Percentiles rank a stretch among this genome's conserved stretches.
Conservation (phyloP, 2,888 invertebrate species). For the Hedychridium roseum region DNA sequence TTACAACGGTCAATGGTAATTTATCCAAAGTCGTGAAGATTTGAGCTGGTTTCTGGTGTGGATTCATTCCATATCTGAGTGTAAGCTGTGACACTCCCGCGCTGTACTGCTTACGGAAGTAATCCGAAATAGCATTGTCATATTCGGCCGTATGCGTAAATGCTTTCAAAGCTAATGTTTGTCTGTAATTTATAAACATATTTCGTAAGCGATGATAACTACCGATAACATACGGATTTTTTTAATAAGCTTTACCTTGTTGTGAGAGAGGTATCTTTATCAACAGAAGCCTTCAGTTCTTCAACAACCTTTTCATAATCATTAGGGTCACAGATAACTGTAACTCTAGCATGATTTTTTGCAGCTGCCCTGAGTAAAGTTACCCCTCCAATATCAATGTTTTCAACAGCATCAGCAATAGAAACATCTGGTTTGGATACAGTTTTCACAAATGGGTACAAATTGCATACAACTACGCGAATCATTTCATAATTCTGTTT, state of each 20-base stretch:
- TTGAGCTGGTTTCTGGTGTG: constrained; percentile 96
- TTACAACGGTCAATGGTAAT: constrained; percentile 87
- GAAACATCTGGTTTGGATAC: constrained; percentile 82
- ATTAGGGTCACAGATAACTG: constrained; percentile 88
- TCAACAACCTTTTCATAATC: constrained; percentile 83
- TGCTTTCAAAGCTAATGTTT: constrained; percentile 87
- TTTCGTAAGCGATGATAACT: no score
- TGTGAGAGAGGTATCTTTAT: constrained; percentile 75
- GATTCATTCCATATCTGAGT: constrained; percentile 96
- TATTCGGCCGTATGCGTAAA: constrained; percentile 97
- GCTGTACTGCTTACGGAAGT: constrained; percentile 91
- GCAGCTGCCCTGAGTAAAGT: constrained; percentile 94
- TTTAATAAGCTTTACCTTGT: constrained; percentile 69
- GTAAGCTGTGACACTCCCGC: constrained; percentile 80
- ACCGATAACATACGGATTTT: neutral
- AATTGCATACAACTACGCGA: constrained; percentile 92
- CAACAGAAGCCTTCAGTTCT: constrained; percentile 73
- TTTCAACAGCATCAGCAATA: constrained; percentile 90
- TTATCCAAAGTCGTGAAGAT: constrained; percentile 81
- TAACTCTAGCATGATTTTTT: constrained; percentile 95
- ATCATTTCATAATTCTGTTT: constrained; percentile 83
- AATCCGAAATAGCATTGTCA: constrained; percentile 93
- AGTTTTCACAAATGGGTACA: constrained; percentile 94
- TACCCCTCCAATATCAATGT: constrained; percentile 97
- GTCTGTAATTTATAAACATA: constrained; percentile 65